Conservation (phyloP, 2,888 invertebrate genomes). For the Craniophora ligustri region DNA sequence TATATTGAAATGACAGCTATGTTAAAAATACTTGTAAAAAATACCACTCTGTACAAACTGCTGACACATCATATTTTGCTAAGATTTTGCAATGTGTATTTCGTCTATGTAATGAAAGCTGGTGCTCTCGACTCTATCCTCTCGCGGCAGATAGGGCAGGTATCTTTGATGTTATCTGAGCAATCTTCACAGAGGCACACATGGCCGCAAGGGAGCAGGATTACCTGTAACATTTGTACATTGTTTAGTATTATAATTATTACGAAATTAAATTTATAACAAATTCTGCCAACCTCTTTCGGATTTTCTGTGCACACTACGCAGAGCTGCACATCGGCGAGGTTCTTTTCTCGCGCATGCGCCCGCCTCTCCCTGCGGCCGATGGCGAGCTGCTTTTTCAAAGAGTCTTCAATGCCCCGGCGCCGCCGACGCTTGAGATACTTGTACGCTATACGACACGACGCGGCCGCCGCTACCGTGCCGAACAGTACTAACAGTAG, state of each 20-base stretch:
- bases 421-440: slow-evolving; percentile 82
- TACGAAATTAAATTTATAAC: neutral
- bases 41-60: slow-evolving; percentile 22
- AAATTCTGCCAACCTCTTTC: slow-evolving; percentile 90
- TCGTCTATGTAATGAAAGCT: slow-evolving; percentile 92
- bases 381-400: slow-evolving; percentile 90
- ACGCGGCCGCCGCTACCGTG: slow-evolving; percentile 85
- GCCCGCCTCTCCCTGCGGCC: slow-evolving; percentile 91
- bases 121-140: slow-evolving; percentile 91
- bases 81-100: neutral
- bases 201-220: slow-evolving; percentile 96
- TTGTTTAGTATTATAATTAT: neutral
- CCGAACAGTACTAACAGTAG: slow-evolving; percentile 87
- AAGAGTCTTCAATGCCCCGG: slow-evolving; percentile 87
- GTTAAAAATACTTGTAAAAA: slow-evolving; percentile 19
- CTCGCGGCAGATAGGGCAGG: slow-evolving; percentile 94
- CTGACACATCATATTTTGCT: neutral
- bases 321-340: slow-evolving; percentile 91
- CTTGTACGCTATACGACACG: slow-evolving; percentile 87
- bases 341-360: slow-evolving; percentile 89
- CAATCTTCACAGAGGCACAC: slow-evolving; percentile 97
- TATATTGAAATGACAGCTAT: neutral
- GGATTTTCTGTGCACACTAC: slow-evolving; percentile 96
- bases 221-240: slow-evolving; percentile 87
- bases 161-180: slow-evolving; percentile 90